These are phyloP conservation scores for Carlito syrichta DNA, from an alignment of 2,113 vertebrate species.

Conservation along the genomic window DNA sequence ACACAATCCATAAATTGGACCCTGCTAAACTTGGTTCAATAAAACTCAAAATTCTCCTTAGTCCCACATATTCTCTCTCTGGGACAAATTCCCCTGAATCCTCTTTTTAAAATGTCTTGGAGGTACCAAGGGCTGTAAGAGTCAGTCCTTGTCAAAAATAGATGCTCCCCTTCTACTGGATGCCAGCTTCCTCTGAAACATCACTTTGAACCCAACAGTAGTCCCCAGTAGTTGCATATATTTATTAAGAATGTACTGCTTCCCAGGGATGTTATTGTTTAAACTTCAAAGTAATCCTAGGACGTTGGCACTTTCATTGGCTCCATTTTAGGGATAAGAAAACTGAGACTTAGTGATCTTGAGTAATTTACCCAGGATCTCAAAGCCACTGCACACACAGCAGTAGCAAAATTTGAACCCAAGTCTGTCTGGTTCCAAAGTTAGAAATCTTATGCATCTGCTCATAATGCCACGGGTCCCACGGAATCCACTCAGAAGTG, in stretches of 20 bases:
- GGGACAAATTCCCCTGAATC: background rate
- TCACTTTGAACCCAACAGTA: background rate
- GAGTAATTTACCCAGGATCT: background rate
- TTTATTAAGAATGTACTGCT: background rate
- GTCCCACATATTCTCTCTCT: background rate
- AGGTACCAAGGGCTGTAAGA: background rate
- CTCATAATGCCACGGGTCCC: background rate
- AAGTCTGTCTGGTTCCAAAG: background rate
- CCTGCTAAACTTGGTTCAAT: background rate
- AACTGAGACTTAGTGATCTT: background rate
- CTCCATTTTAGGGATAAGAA: background rate
- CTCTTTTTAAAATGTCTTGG: background rate
- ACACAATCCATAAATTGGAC: background rate
- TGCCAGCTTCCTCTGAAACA: background rate
- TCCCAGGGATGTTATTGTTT: background rate
- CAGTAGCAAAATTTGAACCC: background rate
- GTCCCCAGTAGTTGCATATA: background rate
- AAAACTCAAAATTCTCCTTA: background rate
- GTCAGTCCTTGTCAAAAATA: background rate
- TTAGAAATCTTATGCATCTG: background rate
- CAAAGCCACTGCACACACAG: background rate
- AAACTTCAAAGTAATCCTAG: background rate
- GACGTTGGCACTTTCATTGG: rapidly evolving
- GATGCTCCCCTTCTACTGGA: background rate
- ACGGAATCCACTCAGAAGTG: background rate